phyloP scores from a whole-genome alignment of 2,113 vertebrate genomes.

The Pterocles gutturalis region DNA sequence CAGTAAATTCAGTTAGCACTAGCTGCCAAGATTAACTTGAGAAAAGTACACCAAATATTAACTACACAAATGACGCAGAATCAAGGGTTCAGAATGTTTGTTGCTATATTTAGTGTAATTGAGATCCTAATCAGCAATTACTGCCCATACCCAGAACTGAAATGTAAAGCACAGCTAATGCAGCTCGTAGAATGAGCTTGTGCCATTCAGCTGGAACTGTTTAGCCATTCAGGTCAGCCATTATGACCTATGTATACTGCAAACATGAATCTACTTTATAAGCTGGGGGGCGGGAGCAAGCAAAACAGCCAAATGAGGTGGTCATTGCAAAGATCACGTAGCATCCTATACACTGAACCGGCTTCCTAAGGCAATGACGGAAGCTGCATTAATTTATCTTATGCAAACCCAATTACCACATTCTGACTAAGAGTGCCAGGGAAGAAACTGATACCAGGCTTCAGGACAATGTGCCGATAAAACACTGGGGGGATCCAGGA shows the following conservation, averaged over 20 bases:
- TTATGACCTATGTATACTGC: background rate
- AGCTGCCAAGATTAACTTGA: background rate
- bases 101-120: background rate
- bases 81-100: background rate
- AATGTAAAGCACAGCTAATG: background rate
- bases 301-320: background rate
- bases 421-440: background rate
- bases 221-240: background rate
- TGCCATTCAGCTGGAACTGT: background rate
- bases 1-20: background rate
- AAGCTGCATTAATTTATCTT: background rate
- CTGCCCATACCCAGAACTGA: background rate
- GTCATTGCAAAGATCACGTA: background rate
- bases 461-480: background rate
- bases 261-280: background rate
- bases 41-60: background rate
- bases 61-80: background rate
- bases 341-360: background rate
- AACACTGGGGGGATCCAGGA: background rate
- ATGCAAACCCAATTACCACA: background rate
- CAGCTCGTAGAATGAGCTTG: background rate
- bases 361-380: background rate
- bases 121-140: background rate
- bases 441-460: background rate
- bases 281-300: background rate